Percentiles rank a stretch among this genome's conserved stretches.
Evolutionary conservation across 2,888 invertebrate genomes (phyloP).

Genomic region (Zaprionus obscuricornis): DNA sequence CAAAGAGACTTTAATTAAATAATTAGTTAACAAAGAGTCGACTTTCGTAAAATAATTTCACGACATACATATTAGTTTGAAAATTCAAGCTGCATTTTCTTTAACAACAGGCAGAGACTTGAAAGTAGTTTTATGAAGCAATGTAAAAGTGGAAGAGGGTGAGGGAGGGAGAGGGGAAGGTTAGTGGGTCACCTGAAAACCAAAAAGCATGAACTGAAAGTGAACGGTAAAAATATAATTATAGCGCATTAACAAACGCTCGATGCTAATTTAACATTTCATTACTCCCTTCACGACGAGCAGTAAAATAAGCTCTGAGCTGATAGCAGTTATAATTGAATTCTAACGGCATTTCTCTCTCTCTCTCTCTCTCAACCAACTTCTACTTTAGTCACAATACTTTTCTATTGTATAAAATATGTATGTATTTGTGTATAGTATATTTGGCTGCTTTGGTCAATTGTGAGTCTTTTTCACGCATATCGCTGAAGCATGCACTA

Average conservation of each 20-base stretch:
- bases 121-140: slow-evolving; percentile 28
- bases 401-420: too few relatives aligned
- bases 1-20: too few relatives aligned
- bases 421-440: too few relatives aligned
- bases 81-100: slow-evolving; percentile 37
- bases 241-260: neutral
- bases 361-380: neutral
- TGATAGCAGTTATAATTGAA: neutral
- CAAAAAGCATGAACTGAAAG: slow-evolving; percentile 37
- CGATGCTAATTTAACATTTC: too few relatives aligned
- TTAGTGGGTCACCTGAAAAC: slow-evolving; percentile 45
- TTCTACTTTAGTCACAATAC: too few relatives aligned
- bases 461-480: too few relatives aligned
- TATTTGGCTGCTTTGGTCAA: too few relatives aligned
- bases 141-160: neutral
- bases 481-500: too few relatives aligned
- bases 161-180: slow-evolving; percentile 5
- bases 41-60: too few relatives aligned
- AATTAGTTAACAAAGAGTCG: too few relatives aligned
- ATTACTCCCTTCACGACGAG: too few relatives aligned
- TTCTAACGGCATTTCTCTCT: neutral
- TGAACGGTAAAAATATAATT: neutral
- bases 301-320: slow-evolving; percentile 5
- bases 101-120: slow-evolving; percentile 30
- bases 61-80: too few relatives aligned